Evolutionary conservation across 1,140 invertebrate genomes (phyloP), one percentile per base, ranked within the genome.

Genomic region (Dryas iulia): DNA sequence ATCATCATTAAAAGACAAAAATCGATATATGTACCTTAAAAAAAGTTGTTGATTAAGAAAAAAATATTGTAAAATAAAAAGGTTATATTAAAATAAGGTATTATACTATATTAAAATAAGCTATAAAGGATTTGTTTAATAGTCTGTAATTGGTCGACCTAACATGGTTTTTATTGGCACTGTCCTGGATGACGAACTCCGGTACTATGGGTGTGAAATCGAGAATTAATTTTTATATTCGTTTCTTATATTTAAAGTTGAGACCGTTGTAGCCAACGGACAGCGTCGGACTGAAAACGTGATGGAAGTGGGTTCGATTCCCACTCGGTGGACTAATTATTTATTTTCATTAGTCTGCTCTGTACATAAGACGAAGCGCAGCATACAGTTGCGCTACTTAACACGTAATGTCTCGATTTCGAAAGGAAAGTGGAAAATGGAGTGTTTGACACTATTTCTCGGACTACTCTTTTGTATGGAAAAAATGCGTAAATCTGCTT

Each of bases 151-250:
- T 87, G 81, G 77, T 78, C 66, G 66, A 81, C 77, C 78, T 82
- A 87, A 84, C 83, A 84, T 83, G 76, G 79, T 83, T 88, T 89
- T 89, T 87, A 87, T 87, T 83, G 72, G 80, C 73, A 83, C 84
- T 89, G 86, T 89, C 79, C 80, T 76, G 73, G 70, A 52, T n/a
- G 21, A 53, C 62, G 65, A 64, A 65, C 62, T 66, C 61, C 26
- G 21, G 74, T 80, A 85, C 83, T 73, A 70, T 52, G 14, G 63
- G 53, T n/a, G 24, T 26, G 53, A 10, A n/a, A 24, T 11, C 0
- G 7, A 6, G 52, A 53, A 53, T 39, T 14, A 39, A 7, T 39
- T 39, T 6, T 39, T 39, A 39, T 0, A 39, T 39, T 6, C 7
- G 14, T 6, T 7, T 39, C 6, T 14, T 6, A n/a, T 6, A 14